phyloP scores from a whole-genome alignment of 1,140 invertebrate species.

The Leptestheria dahalacensis region DNA sequence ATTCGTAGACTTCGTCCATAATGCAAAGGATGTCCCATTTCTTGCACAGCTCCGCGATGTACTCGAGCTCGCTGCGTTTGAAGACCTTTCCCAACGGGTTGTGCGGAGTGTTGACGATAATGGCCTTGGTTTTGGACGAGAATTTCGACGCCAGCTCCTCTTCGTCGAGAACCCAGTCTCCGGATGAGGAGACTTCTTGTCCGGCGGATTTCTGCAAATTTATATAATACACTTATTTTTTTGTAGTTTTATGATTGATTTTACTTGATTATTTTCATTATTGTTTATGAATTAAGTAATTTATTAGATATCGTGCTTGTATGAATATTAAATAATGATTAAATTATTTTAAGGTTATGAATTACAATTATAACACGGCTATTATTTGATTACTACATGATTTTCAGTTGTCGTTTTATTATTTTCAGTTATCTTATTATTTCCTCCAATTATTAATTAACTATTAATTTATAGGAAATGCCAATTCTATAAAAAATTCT shows the following conservation, averaged over 20 bases:
- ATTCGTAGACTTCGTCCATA: constrained; percentile 97
- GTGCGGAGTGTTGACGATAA: constrained; percentile 91
- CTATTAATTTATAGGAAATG: neutral
- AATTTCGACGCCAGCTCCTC: constrained; percentile 70
- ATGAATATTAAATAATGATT: no score
- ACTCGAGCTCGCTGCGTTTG: constrained; percentile 36
- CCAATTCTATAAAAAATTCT: no score
- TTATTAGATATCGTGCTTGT: no score
- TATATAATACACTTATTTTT: neutral
- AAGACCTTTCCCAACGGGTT: constrained; percentile 88
- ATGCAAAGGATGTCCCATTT: constrained; percentile 84
- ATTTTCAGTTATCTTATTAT: neutral
- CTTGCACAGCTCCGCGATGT: constrained; percentile 74
- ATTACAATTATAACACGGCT: no score
- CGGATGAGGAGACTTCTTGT: constrained; percentile 36
- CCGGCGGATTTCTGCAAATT: constrained; percentile 3
- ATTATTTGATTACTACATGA: neutral
- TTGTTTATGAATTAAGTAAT: no score
- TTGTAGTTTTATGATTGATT: no score
- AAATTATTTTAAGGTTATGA: no score
- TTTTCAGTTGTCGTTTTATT: neutral
- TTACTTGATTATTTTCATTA: no score
- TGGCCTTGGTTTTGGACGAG: constrained; percentile 78
- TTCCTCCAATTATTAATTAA: no score
- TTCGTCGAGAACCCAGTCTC: constrained; percentile 76